These are phyloP conservation scores for Labeo catla DNA, from an alignment of 2,113 vertebrate genomes.

Conservation along the genomic window DNA sequence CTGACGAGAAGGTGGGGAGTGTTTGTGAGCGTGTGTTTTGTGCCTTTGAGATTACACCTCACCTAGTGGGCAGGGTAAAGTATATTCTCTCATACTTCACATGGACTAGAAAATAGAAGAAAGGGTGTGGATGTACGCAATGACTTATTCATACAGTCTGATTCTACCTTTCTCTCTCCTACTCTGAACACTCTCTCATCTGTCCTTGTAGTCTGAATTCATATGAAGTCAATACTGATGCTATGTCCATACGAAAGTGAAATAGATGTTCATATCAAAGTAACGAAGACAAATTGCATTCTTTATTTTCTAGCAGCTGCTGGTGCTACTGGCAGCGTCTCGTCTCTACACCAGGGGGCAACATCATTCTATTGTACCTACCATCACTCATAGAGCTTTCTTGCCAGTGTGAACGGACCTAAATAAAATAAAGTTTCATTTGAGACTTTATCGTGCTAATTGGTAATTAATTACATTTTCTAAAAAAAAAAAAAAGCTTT, in stretches of 20 bases:
- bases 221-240: constrained; percentile 13
- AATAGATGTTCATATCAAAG: constrained; percentile 38
- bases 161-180: constrained; percentile 12
- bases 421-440: constrained; percentile 57
- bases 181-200: constrained; percentile 3
- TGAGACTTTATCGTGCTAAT: constrained; percentile 56
- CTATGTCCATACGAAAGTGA: not conserved
- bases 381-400: constrained; percentile 1
- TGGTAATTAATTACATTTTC: constrained; percentile 60
- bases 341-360: constrained; percentile 72
- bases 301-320: not conserved
- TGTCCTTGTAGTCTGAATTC: constrained; percentile 13
- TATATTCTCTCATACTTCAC: constrained; percentile 10
- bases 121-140: not conserved
- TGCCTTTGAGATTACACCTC: constrained; percentile 25
- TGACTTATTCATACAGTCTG: constrained; percentile 10
- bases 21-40: not conserved
- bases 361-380: constrained; percentile 59
- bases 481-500: constrained; percentile 34
- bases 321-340: constrained; percentile 3
- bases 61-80: not conserved
- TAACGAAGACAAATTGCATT: constrained; percentile 29
- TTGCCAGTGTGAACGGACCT: constrained; percentile 11
- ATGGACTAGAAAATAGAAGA: constrained; percentile 15
- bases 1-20: not conserved